Base-by-base conservation (phyloP, 2,113 vertebrate genomes). In the Percopsis transmontana region DNA sequence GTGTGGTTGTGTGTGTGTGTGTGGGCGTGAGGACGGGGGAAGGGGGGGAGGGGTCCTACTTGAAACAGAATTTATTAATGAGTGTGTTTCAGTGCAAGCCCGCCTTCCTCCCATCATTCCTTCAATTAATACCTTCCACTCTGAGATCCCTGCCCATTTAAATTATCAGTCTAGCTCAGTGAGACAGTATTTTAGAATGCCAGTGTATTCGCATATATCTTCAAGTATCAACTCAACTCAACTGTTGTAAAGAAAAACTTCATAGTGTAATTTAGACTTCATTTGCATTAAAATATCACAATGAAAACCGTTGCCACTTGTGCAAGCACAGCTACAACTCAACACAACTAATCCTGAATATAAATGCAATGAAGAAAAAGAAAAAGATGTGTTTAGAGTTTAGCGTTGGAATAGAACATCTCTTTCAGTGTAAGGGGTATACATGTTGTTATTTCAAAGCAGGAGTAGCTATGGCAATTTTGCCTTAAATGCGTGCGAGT, bases 201-300 rank as follows among this genome's bases (percentile, higher is more conserved):
- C 54, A 57, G 68, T 68, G 62, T 55, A 68, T 66, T 74, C 47
- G 51, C 40, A 76, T 64, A 66, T 68, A 77, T 84, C n/a, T 33
- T 85, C 84, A 86, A 86, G 85, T 86, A 83, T 86, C 42, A 39
- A 42, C 3, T 16, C 44, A 60, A 53, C 67, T 48, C 33, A n/a
- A n/a, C 74, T 78, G 53, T 51, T 5, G 1, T 14, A 45, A 13
- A 45, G 75, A 68, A 60, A 45, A 65, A 70, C 73, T 62, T 76
- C 69, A 62, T 66, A 40, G 62, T 68, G 54, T 57, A 18, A 62
- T 79, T 70, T 59, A 65, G 59, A 57, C 55, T 55, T 58, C 23
- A 42, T 66, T 33, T 41, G 3, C 15, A 12, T 16, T 71, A 45
- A 58, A 40, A 72, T 16, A 55, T 80, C 66, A 67, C 52, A 71